These are phyloP conservation scores for Drusus annulatus DNA, from an alignment of 1,140 invertebrate genomes.

Conservation along the genomic window DNA sequence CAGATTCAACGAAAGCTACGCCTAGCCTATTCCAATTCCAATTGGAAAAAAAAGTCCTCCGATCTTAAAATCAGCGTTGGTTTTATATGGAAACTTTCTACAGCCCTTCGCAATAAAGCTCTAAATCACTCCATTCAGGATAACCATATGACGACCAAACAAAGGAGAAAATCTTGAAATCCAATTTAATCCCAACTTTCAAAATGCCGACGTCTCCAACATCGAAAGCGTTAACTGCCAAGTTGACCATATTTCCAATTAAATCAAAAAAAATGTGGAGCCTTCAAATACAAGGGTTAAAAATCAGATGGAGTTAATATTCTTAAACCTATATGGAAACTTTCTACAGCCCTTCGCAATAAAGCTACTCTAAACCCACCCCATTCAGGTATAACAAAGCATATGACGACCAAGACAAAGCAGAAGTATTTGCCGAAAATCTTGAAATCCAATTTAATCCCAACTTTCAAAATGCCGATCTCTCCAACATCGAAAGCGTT, in stretches of 20 bases:
- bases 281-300: too few relatives aligned
- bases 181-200: neutral
- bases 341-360: neutral
- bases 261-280: too few relatives aligned
- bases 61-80: neutral
- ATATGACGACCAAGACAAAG: neutral
- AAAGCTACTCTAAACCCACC: neutral
- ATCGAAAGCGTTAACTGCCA: too few relatives aligned
- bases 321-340: too few relatives aligned
- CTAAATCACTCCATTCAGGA: neutral
- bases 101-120: neutral
- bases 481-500: too few relatives aligned
- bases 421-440: neutral
- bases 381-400: neutral
- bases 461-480: neutral
- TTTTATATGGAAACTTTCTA: neutral
- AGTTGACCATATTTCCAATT: neutral
- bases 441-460: neutral
- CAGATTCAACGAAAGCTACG: too few relatives aligned
- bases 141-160: neutral
- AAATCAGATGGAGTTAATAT: too few relatives aligned
- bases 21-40: too few relatives aligned
- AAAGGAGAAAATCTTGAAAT: neutral
- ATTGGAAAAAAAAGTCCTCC: neutral
- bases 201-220: neutral